Base-by-base conservation (phyloP, 2,797 vertebrate species). In the Hafferia zeledoni region DNA sequence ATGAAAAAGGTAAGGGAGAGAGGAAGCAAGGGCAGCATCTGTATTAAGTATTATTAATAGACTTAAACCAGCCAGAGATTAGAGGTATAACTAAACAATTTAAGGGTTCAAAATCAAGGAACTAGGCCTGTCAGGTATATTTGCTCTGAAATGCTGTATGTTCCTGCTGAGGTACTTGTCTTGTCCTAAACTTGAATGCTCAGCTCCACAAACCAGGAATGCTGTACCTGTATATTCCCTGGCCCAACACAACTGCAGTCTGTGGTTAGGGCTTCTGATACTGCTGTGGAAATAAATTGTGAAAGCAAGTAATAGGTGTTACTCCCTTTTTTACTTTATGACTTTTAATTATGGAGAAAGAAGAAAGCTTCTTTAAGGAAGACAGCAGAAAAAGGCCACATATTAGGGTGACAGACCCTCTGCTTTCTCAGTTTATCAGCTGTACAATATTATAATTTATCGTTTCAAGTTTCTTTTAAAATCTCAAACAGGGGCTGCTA, bases 151-250 rank as follows among this genome's bases (percentile, higher is more conserved):
- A 80, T 23, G 8, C 27, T 53, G 7, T 18, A 2, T 46, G 2
- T 57, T 82, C 46, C 56, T 78, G 25, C 41, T 64, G 35, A 13
- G 64, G 50, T 13, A 10, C 10, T 67, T 64, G 20, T 17, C 56
- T 47, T 80, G 33, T 65, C 33, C 37, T 33, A 24, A 83, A 24
- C 10, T 22, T 67, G 25, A 47, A 43, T 3, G n/a, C 16, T 11
- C 0, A 3, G 11, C 49, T 64, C 44, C 6, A 3, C 0, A 7
- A 76, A 44, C 13, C 35, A 25, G 63, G 53, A 80, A 23, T 14
- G 47, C 31, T 20, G 0, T 9, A 41, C 39, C 46, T 79, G 15
- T 59, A 6, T 10, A 2, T 10, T 43, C 11, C 35, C 60, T 41
- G 50, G 27, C 9, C 2, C 30, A 30, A 44, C 20, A 35, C 17